Conservation (phyloP, 2,113 vertebrate genomes). For the Agelaius phoeniceus region DNA sequence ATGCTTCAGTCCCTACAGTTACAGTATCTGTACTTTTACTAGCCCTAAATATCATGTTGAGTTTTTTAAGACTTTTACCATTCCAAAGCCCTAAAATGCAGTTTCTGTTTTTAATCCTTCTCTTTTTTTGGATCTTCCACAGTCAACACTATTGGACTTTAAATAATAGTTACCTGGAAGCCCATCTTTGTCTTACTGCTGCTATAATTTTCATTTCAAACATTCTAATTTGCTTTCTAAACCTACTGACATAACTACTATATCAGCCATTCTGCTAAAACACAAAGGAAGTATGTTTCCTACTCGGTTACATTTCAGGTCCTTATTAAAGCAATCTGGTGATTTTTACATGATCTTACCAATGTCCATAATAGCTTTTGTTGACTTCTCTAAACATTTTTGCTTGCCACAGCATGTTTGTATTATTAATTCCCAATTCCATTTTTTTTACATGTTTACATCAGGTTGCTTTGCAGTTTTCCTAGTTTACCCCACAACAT, state of each 20-base stretch:
- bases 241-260: background rate
- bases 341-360: background rate
- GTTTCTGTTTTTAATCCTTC: background rate
- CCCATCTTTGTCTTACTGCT: background rate
- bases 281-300: background rate
- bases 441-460: background rate
- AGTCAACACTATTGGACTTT: background rate
- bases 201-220: background rate
- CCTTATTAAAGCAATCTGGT: background rate
- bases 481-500: background rate
- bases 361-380: background rate
- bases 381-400: conserved; percentile 28
- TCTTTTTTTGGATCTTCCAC: background rate
- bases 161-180: background rate
- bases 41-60: background rate
- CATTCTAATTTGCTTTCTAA: conserved; percentile 2
- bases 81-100: background rate
- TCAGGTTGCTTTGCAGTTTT: background rate
- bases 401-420: background rate
- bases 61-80: background rate
- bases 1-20: background rate
- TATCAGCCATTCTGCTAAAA: background rate
- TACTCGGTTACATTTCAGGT: background rate
- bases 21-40: background rate
- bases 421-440: background rate